A percentile compares a stretch with the other conserved stretches of the same genome.
Evolutionary conservation across 2,888 invertebrate species (phyloP).

Genomic region (Chironomus tentans): DNA sequence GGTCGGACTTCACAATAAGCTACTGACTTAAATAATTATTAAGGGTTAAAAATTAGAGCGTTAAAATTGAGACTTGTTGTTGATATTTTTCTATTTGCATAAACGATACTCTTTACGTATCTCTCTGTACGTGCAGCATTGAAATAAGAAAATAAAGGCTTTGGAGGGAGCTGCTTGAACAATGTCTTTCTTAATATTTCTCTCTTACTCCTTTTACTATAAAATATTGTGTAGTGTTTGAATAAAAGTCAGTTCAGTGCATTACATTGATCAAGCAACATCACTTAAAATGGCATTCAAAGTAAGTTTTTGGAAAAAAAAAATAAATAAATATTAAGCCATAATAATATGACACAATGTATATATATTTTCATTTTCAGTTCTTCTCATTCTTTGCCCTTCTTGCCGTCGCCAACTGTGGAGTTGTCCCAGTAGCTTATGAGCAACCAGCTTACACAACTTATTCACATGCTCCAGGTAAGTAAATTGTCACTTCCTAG

Average conservation of each 20-base stretch:
- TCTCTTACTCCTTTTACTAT: not conserved
- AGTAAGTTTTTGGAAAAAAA: too few relatives aligned
- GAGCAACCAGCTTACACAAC: not conserved
- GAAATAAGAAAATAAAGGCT: not conserved
- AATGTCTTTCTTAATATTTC: not conserved
- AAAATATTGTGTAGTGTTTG: not conserved
- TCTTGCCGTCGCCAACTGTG: constrained; percentile 32
- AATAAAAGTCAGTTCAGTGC: not conserved
- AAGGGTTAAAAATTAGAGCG: too few relatives aligned
- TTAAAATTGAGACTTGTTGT: too few relatives aligned
- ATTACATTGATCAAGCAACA: constrained; percentile 19
- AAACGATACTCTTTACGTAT: too few relatives aligned
- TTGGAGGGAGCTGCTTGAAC: not conserved
- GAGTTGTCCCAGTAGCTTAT: constrained; percentile 28
- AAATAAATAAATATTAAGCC: too few relatives aligned
- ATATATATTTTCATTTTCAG: not conserved
- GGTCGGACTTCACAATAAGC: too few relatives aligned
- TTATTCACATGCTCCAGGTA: constrained; percentile 24
- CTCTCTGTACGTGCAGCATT: not conserved
- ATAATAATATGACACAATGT: too few relatives aligned
- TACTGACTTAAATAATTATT: too few relatives aligned
- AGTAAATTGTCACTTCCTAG: not conserved
- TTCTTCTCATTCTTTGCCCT: constrained; percentile 32
- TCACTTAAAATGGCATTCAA: constrained; percentile 30
- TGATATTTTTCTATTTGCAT: too few relatives aligned